A percentile compares a stretch with the other conserved stretches of the same genome.
These are phyloP conservation scores for Anguilla rostrata DNA, from an alignment of 2,113 vertebrate species.

Conservation along the genomic window DNA sequence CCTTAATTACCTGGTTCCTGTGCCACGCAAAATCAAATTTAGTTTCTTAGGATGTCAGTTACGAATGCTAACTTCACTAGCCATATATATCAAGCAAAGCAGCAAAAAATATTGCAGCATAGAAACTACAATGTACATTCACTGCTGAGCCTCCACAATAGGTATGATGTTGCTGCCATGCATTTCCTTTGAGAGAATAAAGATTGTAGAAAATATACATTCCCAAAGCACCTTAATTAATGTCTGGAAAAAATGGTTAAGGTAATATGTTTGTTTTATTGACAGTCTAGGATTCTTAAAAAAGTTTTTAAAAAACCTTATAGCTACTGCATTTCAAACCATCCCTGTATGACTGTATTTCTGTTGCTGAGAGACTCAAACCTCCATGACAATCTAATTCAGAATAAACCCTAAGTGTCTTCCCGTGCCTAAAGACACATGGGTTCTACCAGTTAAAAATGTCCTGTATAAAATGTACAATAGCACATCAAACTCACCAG, in stretches of 20 bases:
- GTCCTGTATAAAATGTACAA: constrained; percentile 58
- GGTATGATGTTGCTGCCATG: constrained; percentile 20
- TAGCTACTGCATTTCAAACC: constrained; percentile 7
- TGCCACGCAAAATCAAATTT: constrained; percentile 26
- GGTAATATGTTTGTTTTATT: constrained; percentile 18
- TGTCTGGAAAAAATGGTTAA: constrained; percentile 19
- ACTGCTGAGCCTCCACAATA: constrained; percentile 44
- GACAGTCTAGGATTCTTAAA: constrained; percentile 4
- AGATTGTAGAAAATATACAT: not conserved
- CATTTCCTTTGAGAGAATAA: not conserved
- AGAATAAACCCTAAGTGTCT: not conserved
- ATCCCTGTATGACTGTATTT: constrained; percentile 15
- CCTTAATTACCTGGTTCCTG: constrained; percentile 16
- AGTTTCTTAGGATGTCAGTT: constrained; percentile 26
- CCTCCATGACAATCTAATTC: not conserved
- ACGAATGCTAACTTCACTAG: constrained; percentile 51
- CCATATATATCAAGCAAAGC: constrained; percentile 41
- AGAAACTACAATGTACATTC: constrained; percentile 58
- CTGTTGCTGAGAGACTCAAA: constrained; percentile 2
- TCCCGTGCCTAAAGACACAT: not conserved
- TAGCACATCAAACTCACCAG: constrained; percentile 37
- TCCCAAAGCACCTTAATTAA: constrained; percentile 40
- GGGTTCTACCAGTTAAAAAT: constrained; percentile 46
- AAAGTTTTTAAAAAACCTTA: constrained; percentile 21
- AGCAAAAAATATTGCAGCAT: constrained; percentile 36